phyloP scores from a whole-genome alignment of 2,113 vertebrate genomes.

The Rana temporaria region DNA sequence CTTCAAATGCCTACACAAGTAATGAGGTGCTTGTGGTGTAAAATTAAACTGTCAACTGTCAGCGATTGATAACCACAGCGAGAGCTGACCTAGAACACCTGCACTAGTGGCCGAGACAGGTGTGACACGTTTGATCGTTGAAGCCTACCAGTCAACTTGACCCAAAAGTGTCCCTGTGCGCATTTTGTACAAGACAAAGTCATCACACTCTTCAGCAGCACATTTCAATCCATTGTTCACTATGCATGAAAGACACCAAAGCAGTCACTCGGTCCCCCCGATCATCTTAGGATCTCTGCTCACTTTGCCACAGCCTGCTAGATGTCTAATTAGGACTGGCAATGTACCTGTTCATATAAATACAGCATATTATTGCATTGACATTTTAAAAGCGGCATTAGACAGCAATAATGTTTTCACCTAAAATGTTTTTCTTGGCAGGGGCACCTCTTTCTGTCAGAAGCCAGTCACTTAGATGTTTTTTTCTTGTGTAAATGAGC shows the following conservation, averaged over 20 bases:
- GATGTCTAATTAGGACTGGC: slow-evolving; percentile 12
- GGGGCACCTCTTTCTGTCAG: slow-evolving; percentile 47
- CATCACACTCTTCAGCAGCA: slow-evolving; percentile 60
- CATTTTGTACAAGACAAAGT: slow-evolving; percentile 72
- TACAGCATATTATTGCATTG: slow-evolving; percentile 20
- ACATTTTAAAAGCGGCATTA: slow-evolving; percentile 59
- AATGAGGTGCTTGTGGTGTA: slow-evolving; percentile 98
- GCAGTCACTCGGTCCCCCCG: not conserved
- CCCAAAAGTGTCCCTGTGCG: slow-evolving; percentile 75
- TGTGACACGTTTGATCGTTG: slow-evolving; percentile 89
- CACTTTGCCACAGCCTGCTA: not conserved
- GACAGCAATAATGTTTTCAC: slow-evolving; percentile 28
- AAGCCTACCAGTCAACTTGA: slow-evolving; percentile 81
- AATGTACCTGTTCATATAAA: slow-evolving; percentile 45
- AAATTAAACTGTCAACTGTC: slow-evolving; percentile 99
- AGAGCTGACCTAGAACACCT: slow-evolving; percentile 92
- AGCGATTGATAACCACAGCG: slow-evolving; percentile 97
- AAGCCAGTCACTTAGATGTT: not conserved
- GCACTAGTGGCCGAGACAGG: slow-evolving; percentile 88
- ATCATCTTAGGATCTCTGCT: not conserved
- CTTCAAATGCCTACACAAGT: slow-evolving; percentile 92
- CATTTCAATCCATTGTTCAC: slow-evolving; percentile 58
- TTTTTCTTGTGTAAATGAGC: slow-evolving; percentile 45
- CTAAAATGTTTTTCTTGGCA: slow-evolving; percentile 42
- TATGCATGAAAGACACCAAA: slow-evolving; percentile 42